Evolutionary conservation across 2,888 invertebrate species (phyloP).

Genomic region (Ramazzottius varieornatus): DNA sequence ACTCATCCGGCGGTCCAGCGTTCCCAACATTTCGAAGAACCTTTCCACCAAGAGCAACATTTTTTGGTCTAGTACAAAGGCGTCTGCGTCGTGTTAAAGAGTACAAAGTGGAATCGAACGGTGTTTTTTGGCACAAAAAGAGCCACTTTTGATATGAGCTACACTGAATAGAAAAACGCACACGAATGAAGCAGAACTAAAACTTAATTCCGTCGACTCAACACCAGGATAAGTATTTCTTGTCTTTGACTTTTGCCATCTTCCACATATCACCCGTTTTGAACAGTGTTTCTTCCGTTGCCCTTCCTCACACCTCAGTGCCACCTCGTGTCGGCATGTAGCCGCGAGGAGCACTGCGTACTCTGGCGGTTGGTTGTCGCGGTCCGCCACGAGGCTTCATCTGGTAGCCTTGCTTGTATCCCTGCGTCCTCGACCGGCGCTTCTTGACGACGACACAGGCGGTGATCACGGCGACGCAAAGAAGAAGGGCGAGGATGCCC

Average conservation of each 20-base stretch:
- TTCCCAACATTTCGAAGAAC: too few species aligned
- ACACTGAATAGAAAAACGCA: too few species aligned
- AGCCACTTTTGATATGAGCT: too few species aligned
- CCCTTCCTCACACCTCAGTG: neutral
- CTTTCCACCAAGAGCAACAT: too few species aligned
- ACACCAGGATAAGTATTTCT: neutral
- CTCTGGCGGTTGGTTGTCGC: neutral
- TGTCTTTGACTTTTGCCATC: neutral
- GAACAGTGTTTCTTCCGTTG: neutral
- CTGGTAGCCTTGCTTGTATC: neutral
- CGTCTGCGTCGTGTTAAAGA: too few species aligned
- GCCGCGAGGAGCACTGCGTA: neutral
- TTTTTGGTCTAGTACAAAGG: too few species aligned
- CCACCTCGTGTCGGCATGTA: neutral
- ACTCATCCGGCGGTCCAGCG: too few species aligned
- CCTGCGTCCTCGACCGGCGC: neutral
- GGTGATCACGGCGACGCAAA: neutral
- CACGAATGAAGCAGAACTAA: too few species aligned
- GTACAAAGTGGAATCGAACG: too few species aligned
- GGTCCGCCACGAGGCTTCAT: neutral
- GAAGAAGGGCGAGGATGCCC: neutral
- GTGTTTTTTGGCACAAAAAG: too few species aligned
- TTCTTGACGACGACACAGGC: slow-evolving; percentile 2
- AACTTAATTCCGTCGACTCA: too few species aligned
- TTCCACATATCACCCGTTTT: too few species aligned